Evolutionary conservation across 2,888 invertebrate species (phyloP).

Genomic region (Heliconius hortense): DNA sequence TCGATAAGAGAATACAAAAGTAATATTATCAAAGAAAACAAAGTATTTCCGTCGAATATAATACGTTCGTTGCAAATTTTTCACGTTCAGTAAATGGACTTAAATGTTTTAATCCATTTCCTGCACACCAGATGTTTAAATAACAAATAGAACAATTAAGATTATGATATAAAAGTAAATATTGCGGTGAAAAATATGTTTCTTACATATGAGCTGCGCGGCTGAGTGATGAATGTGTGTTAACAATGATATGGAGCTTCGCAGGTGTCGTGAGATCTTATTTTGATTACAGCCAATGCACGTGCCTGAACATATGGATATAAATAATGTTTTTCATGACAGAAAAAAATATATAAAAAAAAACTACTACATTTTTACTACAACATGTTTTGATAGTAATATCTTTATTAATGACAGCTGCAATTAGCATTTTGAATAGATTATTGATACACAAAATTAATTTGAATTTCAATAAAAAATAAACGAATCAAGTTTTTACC

Average conservation of each 20-base stretch:
- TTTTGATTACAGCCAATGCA: conserved; percentile 57
- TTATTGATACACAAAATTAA: conserved; percentile 8
- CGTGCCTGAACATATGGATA: conserved; percentile 51
- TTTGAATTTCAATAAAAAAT: conserved; percentile 14
- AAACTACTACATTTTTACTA: not conserved
- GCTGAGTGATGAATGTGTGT: conserved; percentile 59
- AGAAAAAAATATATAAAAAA: conserved; percentile 9
- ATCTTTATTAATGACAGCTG: conserved; percentile 16
- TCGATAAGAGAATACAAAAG: conserved; percentile 43
- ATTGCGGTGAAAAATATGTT: conserved; percentile 41
- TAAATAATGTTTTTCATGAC: conserved; percentile 17
- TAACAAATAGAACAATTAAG: conserved; percentile 57
- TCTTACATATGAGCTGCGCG: conserved; percentile 50
- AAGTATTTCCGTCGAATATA: conserved; percentile 52
- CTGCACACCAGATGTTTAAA: conserved; percentile 59
- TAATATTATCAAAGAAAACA: conserved; percentile 50
- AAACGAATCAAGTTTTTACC: not conserved
- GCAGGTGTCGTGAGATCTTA: conserved; percentile 63
- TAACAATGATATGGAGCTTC: conserved; percentile 68
- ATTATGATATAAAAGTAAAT: conserved; percentile 43
- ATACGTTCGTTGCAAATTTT: conserved; percentile 57
- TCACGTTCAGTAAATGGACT: conserved; percentile 57
- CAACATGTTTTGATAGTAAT: conserved; percentile 5
- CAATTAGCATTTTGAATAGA: conserved; percentile 17
- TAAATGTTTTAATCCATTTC: conserved; percentile 54